Evolutionary conservation across 2,113 vertebrate species (phyloP).

Genomic region (Arenaria interpres): DNA sequence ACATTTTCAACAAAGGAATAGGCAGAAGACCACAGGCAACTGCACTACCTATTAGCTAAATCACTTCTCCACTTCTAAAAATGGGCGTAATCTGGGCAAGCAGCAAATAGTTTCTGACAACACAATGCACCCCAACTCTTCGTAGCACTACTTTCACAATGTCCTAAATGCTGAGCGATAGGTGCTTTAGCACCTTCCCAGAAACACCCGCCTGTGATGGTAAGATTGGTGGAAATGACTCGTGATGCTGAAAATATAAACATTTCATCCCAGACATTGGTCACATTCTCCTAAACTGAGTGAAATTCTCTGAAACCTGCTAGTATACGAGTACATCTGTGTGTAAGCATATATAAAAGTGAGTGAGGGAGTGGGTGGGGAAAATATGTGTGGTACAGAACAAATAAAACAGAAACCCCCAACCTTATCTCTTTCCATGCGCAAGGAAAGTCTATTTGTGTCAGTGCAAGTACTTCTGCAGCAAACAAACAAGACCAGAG

Average conservation of each 20-base stretch:
- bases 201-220: conserved; percentile 51
- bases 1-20: not conserved
- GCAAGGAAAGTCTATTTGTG: conserved; percentile 31
- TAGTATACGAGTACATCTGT: not conserved
- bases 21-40: not conserved
- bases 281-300: conserved; percentile 43
- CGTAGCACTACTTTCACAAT: not conserved
- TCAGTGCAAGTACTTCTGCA: not conserved
- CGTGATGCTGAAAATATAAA: conserved; percentile 37
- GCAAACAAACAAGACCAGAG: conserved; percentile 21
- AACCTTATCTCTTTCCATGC: conserved; percentile 1
- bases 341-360: conserved; percentile 5
- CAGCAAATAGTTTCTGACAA: not conserved
- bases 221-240: conserved; percentile 45
- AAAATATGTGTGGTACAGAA: conserved; percentile 48
- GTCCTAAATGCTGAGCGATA: not conserved
- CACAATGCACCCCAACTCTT: not conserved
- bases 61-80: not conserved
- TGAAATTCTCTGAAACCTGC: conserved; percentile 55
- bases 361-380: conserved; percentile 57
- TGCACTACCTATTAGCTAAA: not conserved
- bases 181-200: conserved; percentile 32
- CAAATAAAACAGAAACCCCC: conserved; percentile 56
- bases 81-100: not conserved
- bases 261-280: conserved; percentile 38